Percentiles rank a stretch among this genome's conserved stretches.
Evolutionary conservation across 1,140 invertebrate species (phyloP).

Genomic region (Eurosta solidaginis): DNA sequence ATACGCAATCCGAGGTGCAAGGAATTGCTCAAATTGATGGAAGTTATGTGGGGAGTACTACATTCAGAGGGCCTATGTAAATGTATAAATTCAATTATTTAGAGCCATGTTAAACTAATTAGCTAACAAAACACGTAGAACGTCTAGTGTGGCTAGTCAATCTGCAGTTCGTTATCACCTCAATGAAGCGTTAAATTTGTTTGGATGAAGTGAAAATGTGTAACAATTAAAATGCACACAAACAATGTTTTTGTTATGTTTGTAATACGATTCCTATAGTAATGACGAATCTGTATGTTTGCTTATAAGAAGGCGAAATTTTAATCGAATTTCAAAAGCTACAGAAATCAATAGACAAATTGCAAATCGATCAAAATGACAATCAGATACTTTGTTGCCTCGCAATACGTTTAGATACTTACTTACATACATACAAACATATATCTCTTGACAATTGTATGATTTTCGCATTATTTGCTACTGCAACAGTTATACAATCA

Average conservation of each 20-base stretch:
- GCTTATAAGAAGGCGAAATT: constrained; percentile 1
- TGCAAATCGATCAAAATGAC: neutral
- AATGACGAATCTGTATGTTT: neutral
- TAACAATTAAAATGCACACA: neutral
- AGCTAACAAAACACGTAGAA: neutral
- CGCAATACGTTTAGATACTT: neutral
- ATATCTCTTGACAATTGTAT: neutral
- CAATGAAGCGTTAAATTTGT: constrained; percentile 20
- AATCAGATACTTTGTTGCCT: neutral
- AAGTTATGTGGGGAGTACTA: too few species aligned
- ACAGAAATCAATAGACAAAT: constrained; percentile 8
- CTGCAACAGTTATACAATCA: too few species aligned
- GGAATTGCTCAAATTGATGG: too few species aligned
- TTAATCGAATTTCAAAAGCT: constrained; percentile 16
- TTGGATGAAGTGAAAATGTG: neutral
- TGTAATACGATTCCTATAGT: neutral
- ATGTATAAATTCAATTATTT: neutral
- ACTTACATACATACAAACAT: too few species aligned
- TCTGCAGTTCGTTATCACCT: neutral
- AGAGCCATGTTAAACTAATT: neutral
- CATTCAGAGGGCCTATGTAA: too few species aligned
- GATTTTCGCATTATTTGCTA: too few species aligned
- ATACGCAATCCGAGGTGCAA: too few species aligned
- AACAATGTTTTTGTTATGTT: neutral
- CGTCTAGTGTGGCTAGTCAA: too few species aligned